Evolutionary conservation across 2,797 vertebrate species (phyloP).

Genomic region (Alosa sapidissima): DNA sequence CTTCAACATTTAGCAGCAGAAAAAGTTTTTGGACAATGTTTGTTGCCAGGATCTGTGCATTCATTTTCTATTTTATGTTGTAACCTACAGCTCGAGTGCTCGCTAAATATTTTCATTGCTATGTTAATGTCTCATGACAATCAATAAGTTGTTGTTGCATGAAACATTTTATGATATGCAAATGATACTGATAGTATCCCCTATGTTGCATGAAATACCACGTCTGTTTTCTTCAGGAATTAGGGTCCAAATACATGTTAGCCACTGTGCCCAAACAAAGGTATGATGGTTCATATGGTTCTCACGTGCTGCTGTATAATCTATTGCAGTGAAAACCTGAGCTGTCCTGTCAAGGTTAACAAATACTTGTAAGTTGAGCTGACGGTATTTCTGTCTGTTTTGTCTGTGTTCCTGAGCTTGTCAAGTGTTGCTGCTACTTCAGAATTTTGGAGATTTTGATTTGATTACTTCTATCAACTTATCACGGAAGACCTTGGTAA

Average conservation of each 20-base stretch:
- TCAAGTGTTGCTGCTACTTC: background rate
- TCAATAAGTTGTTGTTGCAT: background rate
- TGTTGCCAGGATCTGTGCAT: background rate
- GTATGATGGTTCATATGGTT: background rate
- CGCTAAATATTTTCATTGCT: background rate
- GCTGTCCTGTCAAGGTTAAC: background rate
- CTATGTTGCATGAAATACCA: background rate
- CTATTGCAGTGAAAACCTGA: background rate
- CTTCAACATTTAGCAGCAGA: background rate
- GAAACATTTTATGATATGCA: background rate
- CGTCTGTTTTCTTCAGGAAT: background rate
- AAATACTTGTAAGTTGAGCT: background rate
- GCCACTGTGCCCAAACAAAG: background rate
- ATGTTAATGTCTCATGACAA: background rate
- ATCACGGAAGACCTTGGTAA: background rate
- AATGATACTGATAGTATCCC: background rate
- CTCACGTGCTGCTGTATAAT: background rate
- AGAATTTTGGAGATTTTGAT: background rate
- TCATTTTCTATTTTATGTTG: background rate
- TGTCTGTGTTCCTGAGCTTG: background rate
- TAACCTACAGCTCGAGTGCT: background rate
- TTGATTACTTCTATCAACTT: background rate
- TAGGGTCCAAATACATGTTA: background rate
- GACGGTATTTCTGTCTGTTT: background rate
- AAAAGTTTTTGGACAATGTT: background rate